Percentiles rank a stretch among this genome's conserved stretches.
Evolutionary conservation across 2,888 invertebrate species (phyloP).

Genomic region (Leptura quadrifasciata): DNA sequence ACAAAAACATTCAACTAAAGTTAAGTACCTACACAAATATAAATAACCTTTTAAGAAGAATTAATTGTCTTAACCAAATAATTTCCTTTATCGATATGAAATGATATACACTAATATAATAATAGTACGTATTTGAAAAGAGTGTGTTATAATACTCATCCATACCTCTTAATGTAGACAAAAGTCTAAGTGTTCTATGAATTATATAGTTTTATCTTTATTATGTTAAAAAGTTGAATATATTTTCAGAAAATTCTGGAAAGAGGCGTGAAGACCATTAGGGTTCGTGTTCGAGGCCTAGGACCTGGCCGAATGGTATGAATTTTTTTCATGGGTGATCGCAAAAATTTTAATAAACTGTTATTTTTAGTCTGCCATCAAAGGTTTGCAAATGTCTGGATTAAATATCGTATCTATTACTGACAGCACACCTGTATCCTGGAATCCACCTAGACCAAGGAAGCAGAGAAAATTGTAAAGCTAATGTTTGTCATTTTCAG

Average conservation of each 20-base stretch:
- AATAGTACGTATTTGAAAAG: too few relatives aligned
- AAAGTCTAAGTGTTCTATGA: too few relatives aligned
- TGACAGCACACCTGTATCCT: constrained; percentile 91
- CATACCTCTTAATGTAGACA: too few relatives aligned
- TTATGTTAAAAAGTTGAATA: not conserved
- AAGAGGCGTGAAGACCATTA: constrained; percentile 83
- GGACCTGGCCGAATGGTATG: constrained; percentile 93
- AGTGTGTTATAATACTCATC: too few relatives aligned
- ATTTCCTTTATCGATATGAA: too few relatives aligned
- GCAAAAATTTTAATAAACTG: constrained; percentile 44
- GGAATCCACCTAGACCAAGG: constrained; percentile 87
- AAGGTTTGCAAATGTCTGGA: constrained; percentile 95
- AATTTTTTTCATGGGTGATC: constrained; percentile 41
- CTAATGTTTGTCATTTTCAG: not conserved
- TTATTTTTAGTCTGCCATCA: constrained; percentile 87
- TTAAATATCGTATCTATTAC: constrained; percentile 93
- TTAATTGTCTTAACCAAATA: too few relatives aligned
- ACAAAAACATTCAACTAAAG: too few relatives aligned
- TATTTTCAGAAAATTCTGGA: constrained; percentile 82
- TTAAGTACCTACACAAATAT: too few relatives aligned
- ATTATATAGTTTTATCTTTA: too few relatives aligned
- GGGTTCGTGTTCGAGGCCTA: constrained; percentile 87
- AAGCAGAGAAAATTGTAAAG: constrained; percentile 89
- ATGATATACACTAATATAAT: too few relatives aligned
- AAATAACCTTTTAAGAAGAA: too few relatives aligned